phyloP scores from a whole-genome alignment of 2,797 vertebrate genomes.

The Protosalanx chinensis region DNA sequence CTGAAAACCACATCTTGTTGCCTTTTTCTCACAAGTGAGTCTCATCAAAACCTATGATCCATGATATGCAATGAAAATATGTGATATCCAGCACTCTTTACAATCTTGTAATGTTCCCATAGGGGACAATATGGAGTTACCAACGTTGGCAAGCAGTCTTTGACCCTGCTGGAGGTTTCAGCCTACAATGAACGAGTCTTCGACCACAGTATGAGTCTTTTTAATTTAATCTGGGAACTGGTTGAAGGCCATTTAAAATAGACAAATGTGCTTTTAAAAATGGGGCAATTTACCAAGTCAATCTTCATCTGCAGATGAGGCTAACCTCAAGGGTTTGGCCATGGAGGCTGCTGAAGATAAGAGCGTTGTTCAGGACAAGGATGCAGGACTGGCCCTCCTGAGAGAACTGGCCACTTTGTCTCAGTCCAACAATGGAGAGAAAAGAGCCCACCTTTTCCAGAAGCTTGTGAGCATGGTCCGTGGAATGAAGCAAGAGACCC shows the following conservation, averaged over 20 bases:
- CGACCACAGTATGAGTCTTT: conserved; percentile 71
- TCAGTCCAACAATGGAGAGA: conserved; percentile 72
- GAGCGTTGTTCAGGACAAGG: conserved; percentile 67
- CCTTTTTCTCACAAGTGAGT: conserved; percentile 87
- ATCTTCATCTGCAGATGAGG: conserved; percentile 61
- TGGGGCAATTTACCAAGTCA: neutral
- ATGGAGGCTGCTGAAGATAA: conserved; percentile 77
- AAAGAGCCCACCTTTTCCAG: conserved; percentile 82
- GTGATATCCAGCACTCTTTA: neutral
- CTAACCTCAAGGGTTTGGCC: conserved; percentile 70
- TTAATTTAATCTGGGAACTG: conserved; percentile 7
- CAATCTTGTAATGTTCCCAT: conserved; percentile 15
- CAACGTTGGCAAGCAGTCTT: conserved; percentile 80
- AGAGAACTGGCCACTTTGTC: conserved; percentile 78
- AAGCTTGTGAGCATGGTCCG: conserved; percentile 82
- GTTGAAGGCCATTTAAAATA: neutral
- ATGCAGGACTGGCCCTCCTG: conserved; percentile 74
- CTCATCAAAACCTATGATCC: neutral
- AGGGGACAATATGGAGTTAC: conserved; percentile 81
- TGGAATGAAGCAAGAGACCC: conserved; percentile 72
- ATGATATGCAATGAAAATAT: neutral
- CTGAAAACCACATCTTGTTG: conserved; percentile 86
- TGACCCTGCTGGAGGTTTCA: conserved; percentile 77
- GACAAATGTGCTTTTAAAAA: neutral
- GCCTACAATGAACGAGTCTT: conserved; percentile 85